Base-by-base conservation (phyloP, 92 coral and sea anemone species). In the Palythoa caribaeorum region DNA sequence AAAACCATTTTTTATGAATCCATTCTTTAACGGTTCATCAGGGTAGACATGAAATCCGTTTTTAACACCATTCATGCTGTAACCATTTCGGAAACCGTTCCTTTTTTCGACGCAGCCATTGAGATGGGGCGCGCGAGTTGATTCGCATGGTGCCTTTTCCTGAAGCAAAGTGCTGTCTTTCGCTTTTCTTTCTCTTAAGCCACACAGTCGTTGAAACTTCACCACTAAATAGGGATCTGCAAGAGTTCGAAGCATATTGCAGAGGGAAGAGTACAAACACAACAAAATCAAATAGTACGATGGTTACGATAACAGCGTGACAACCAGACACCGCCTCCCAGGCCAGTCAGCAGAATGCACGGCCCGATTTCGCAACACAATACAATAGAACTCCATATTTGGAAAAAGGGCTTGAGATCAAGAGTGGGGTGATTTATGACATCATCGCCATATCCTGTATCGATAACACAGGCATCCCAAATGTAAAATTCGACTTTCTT, bases 201-300 rank as follows among this genome's bases (percentile, higher is more conserved):
- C 98, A 73, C 96, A 97, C 21, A 90, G 73, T 17, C 77, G 93
- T 88, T 97, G 99, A 87, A 97, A 97, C 79, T 91, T 90, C 54
- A 92, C 95, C 79, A 97, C 96, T 44, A 92, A 73, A 81, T 90
- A 93, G 8, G 96, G 94, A 59, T 95, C 98, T n/a, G 94, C 98
- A 28, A 96, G 89, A 71, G 98, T 91, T 84, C 91, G 92, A 13
- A 95, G 93, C 99, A 97, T 97, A 62, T 81, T 92, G 38, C 50
- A 73, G 9, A 40, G 2, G 76, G 16, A 10, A 65, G 44, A 81
- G 17, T 50, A 68, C 73, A 48, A 38, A 73, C 4, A 28, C 53
- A 66, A 75, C 74, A 11, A 70, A 70, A 70, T 70, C 63, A 59
- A 78, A 38, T 7, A 68, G 51, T 48, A 86, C 11, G n/a, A n/a